A percentile compares a stretch with the other conserved stretches of the same genome.
These are phyloP conservation scores for Acanthopleura granulata DNA, from an alignment of 2,888 invertebrate species.

Conservation along the genomic window DNA sequence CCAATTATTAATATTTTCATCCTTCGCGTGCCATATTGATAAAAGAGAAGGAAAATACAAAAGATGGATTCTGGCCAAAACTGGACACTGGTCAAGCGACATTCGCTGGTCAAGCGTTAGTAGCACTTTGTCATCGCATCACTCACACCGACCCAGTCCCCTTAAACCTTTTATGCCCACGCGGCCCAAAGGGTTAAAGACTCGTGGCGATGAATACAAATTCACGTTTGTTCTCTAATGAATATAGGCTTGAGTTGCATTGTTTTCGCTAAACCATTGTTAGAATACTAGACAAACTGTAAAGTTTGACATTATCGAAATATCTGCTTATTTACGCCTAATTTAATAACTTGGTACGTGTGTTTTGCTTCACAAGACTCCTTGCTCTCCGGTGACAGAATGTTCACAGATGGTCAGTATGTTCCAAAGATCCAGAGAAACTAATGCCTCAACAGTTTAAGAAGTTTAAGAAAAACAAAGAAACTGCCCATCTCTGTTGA, in stretches of 20 bases:
- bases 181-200: background rate
- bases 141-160: background rate
- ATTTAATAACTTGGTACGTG: background rate
- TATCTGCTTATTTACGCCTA: constrained; percentile 5
- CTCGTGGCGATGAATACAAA: constrained; percentile 12
- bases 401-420: too few relatives aligned
- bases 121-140: constrained; percentile 10
- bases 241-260: background rate
- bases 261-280: constrained; percentile 1
- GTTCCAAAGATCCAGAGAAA: too few relatives aligned
- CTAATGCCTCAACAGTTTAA: too few relatives aligned
- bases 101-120: constrained; percentile 9
- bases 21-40: constrained; percentile 16
- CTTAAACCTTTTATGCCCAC: constrained; percentile 8
- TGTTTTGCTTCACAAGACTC: background rate
- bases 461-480: too few relatives aligned
- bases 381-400: too few relatives aligned
- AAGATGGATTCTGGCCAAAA: background rate
- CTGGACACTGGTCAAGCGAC: constrained; percentile 19
- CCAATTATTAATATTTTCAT: constrained; percentile 20
- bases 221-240: background rate
- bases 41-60: constrained; percentile 13
- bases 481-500: too few relatives aligned
- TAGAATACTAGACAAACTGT: background rate
- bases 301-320: background rate